These are phyloP conservation scores for Linnaemya tessellans DNA, from an alignment of 2,888 invertebrate genomes.

Conservation along the genomic window DNA sequence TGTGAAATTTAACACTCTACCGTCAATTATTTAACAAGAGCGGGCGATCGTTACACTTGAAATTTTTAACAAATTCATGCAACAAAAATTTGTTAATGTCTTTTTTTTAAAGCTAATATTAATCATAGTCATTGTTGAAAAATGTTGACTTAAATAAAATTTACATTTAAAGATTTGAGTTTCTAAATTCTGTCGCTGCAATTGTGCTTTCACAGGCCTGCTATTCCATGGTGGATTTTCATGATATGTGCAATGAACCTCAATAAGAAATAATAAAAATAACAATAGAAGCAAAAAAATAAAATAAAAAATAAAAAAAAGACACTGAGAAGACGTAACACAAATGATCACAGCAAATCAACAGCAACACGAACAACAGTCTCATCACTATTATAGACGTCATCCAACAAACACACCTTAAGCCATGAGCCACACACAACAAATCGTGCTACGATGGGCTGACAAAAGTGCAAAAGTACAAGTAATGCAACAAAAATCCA, in stretches of 20 bases:
- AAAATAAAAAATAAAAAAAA: conserved; percentile 10
- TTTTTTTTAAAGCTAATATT: not conserved
- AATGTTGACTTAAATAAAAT: not conserved
- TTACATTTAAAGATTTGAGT: not conserved
- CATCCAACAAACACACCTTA: conserved; percentile 50
- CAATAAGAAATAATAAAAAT: conserved; percentile 34
- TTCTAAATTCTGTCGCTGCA: not conserved
- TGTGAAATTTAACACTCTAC: conserved; percentile 13
- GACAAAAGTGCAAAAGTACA: conserved; percentile 28
- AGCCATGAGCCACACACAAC: conserved; percentile 36
- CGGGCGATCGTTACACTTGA: not conserved
- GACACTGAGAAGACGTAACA: conserved; percentile 57
- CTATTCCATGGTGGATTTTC: conserved; percentile 10
- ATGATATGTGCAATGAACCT: conserved; percentile 48
- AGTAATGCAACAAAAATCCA: conserved; percentile 39
- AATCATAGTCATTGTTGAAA: not conserved
- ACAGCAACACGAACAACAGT: conserved; percentile 36
- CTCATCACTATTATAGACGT: conserved; percentile 28
- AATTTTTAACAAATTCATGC: conserved; percentile 16
- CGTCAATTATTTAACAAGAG: conserved; percentile 29
- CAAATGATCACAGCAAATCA: conserved; percentile 63
- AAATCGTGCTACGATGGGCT: conserved; percentile 23
- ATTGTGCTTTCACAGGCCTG: not conserved
- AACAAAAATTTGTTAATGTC: not conserved
- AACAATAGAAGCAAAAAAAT: conserved; percentile 4